phyloP scores from a whole-genome alignment of 2,113 vertebrate species.

The Tor tambroides region DNA sequence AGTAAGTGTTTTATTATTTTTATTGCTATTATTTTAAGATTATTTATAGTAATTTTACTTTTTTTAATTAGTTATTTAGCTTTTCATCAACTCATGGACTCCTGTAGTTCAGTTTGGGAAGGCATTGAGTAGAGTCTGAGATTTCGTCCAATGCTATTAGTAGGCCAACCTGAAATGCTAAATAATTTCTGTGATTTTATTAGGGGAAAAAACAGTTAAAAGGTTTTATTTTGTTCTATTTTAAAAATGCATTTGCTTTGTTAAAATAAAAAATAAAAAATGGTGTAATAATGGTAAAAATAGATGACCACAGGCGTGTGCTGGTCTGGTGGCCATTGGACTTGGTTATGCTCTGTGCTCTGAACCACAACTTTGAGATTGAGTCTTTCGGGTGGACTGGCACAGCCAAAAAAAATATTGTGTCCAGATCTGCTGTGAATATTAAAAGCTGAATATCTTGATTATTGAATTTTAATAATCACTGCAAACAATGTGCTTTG shows the following conservation, averaged over 20 bases:
- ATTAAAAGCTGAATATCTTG: neutral
- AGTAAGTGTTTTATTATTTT: neutral
- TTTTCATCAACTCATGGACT: neutral
- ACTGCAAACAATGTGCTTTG: neutral
- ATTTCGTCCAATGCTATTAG: neutral
- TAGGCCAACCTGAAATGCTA: neutral
- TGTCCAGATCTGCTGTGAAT: neutral
- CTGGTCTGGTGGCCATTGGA: neutral
- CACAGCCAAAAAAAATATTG: neutral
- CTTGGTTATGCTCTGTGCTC: neutral
- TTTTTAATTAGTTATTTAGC: neutral
- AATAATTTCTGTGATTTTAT: neutral
- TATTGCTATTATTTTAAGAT: no score
- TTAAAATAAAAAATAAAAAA: neutral
- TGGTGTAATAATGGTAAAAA: neutral
- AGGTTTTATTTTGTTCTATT: neutral
- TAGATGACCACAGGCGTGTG: conserved; percentile 26
- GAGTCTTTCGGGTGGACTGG: neutral
- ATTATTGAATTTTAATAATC: neutral
- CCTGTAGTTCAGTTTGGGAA: neutral
- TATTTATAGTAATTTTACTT: no score
- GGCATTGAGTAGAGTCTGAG: neutral
- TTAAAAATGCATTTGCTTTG: neutral
- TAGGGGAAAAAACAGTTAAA: neutral
- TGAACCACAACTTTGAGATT: neutral